Base-by-base conservation (phyloP, 2,113 vertebrate genomes). In the Gallinago jamesoni region DNA sequence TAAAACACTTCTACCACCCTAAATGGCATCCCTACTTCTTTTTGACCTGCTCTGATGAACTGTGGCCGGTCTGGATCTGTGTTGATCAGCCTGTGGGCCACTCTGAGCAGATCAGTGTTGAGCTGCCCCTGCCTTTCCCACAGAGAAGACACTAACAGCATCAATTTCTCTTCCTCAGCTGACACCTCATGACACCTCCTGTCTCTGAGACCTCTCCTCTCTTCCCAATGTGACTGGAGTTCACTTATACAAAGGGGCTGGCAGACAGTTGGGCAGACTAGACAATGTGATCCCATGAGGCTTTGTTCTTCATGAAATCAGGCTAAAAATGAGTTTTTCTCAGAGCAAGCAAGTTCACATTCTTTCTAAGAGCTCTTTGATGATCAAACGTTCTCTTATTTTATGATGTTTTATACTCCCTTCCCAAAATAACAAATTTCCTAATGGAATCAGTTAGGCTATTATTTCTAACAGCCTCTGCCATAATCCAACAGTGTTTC, bases 361-460 rank as follows among this genome's bases (percentile, higher is more conserved):
- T 72, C 62, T 91, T 95, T 83, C 55, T 82, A 80, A 85, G 74
- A 27, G 50, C 53, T 79, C 82, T 94, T 96, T 97, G 93, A 96
- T 91, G 91, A 96, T 96, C 91, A 96, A 95, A 91, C 62, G 3
- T 63, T 94, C 93, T 69, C 87, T 90, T 94, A 53, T 85, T 89
- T 89, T 72, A 69, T 87, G 63, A 91, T 83, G 57, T 37, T 93
- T 84, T 83, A 55, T 69, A 39, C 20, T 83, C 33, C 31, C 12
- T 83, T 93, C 81, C 74, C 39, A 70, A 93, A 94, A 97, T 91
- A 93, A 85, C 85, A 67, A 5, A 69, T 84, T 89, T 94, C 77
- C 68, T 87, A 69, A 93, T 83, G 70, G 89, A 91, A 73, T 77
- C 74, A 31, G 39, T 37, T 59, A 60, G 67, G 47, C 39, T 82